Evolutionary conservation across 2,113 vertebrate species (phyloP).

Genomic region (Prunella himalayana): DNA sequence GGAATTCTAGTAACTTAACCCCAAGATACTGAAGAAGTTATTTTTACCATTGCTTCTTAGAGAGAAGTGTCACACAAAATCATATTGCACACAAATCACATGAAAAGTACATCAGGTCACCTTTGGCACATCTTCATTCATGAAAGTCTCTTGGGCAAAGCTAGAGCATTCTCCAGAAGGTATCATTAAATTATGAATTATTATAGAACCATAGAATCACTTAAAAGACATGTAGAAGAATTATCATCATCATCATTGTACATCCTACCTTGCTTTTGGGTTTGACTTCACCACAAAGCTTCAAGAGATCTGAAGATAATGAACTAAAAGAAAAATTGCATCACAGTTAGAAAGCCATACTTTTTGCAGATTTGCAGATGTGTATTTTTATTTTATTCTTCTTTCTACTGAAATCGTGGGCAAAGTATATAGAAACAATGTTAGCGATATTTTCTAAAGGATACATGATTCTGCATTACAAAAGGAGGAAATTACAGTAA

Average conservation of each 20-base stretch:
- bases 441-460: background rate
- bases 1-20: background rate
- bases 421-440: background rate
- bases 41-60: background rate
- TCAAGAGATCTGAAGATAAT: constrained; percentile 90
- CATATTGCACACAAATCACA: background rate
- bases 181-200: background rate
- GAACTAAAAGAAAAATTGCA: constrained; percentile 74
- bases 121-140: background rate
- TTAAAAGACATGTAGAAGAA: background rate
- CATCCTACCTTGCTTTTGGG: constrained; percentile 88
- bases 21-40: background rate
- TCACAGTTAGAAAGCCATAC: background rate
- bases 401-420: background rate
- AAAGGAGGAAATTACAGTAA: background rate
- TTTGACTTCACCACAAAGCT: constrained; percentile 90
- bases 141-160: background rate
- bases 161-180: background rate
- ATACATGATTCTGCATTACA: background rate
- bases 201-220: background rate
- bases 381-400: background rate
- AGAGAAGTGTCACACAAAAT: background rate
- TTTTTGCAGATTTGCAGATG: background rate
- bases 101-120: background rate
- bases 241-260: background rate